These are phyloP conservation scores for Tychaedon coryphoeus DNA, from an alignment of 2,113 vertebrate genomes.

Conservation along the genomic window DNA sequence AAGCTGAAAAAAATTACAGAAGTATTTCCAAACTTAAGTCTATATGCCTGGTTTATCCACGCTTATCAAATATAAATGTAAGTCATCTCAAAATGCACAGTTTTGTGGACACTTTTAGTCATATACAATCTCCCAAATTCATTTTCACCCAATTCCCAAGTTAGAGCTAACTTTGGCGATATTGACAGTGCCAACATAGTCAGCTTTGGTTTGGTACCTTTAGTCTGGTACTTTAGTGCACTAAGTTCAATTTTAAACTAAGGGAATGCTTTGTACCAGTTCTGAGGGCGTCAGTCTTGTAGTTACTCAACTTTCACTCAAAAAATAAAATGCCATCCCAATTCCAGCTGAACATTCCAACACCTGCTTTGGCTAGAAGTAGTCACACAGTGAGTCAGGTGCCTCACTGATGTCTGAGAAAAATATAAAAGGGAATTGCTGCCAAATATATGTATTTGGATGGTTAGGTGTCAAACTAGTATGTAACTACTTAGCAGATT, in stretches of 20 bases:
- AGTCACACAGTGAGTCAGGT: neutral
- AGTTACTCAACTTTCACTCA: neutral
- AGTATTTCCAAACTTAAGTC: neutral
- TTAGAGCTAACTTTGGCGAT: neutral
- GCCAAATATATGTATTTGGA: neutral
- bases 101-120: neutral
- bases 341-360: neutral
- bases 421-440: neutral
- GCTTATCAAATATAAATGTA: neutral
- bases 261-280: neutral
- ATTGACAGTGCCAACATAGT: neutral
- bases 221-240: neutral
- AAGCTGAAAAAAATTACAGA: neutral
- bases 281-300: neutral
- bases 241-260: neutral
- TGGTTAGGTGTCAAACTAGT: neutral
- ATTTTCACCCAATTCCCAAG: neutral
- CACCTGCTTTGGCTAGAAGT: neutral
- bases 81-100: neutral
- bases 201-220: neutral
- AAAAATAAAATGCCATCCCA: neutral
- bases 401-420: neutral
- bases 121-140: neutral
- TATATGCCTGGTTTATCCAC: neutral
- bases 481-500: neutral